phyloP scores from a whole-genome alignment of 2,888 invertebrate species.

The Diogma glabrata region DNA sequence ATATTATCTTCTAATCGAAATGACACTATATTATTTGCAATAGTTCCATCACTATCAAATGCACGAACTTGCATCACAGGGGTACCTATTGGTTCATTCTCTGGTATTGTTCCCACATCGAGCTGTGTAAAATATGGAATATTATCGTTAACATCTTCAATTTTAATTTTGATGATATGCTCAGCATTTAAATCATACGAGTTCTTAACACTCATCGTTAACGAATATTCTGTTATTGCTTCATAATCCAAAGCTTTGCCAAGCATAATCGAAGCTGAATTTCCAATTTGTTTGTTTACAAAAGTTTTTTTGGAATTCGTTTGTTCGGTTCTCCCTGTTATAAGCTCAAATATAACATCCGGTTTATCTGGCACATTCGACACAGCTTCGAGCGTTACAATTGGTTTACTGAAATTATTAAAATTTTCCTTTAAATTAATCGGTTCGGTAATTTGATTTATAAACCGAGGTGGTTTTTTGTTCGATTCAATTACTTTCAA shows the following conservation, averaged over 20 bases:
- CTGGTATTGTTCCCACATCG: constrained; percentile 67
- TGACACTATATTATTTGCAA: constrained; percentile 68
- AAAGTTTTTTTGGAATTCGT: constrained; percentile 75
- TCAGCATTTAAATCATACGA: constrained; percentile 69
- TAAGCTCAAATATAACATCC: constrained; percentile 65
- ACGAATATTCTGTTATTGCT: constrained; percentile 67
- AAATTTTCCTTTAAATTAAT: constrained; percentile 63
- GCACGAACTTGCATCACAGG: constrained; percentile 78
- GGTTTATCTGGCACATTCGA: constrained; percentile 67
- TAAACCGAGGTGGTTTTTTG: constrained; percentile 71
- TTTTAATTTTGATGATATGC: constrained; percentile 62
- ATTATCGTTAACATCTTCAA: constrained; percentile 85
- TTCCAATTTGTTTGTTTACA: constrained; percentile 51
- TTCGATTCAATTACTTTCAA: constrained; percentile 80
- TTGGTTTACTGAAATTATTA: constrained; percentile 54
- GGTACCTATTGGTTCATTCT: constrained; percentile 73
- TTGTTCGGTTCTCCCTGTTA: constrained; percentile 72
- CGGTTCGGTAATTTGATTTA: constrained; percentile 44
- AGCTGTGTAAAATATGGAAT: constrained; percentile 77
- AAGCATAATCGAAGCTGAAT: constrained; percentile 61
- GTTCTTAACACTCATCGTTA: constrained; percentile 74
- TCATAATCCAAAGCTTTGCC: constrained; percentile 74
- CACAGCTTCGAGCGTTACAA: constrained; percentile 60
- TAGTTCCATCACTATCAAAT: constrained; percentile 75
- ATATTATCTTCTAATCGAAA: constrained; percentile 57